Evolutionary conservation across 2,113 vertebrate species (phyloP), one percentile per base, ranked within the genome.

Genomic region (Blennius ocellaris): DNA sequence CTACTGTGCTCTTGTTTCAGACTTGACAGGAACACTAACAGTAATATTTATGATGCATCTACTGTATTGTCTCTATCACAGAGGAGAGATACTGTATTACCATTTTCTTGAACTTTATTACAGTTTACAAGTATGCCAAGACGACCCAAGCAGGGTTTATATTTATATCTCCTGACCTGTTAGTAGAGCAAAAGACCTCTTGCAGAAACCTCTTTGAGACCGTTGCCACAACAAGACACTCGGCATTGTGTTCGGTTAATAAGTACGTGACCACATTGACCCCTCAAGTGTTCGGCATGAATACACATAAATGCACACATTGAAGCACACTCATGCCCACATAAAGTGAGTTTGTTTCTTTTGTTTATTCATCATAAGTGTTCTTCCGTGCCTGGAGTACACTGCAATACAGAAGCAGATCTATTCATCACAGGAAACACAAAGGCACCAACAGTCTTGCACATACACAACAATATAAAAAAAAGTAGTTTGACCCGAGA

Each of bases 381-480:
- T 57, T 54, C 30, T 39, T 44, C 51, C 77, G 74, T 61, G 61
- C 54, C 64, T 39, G 0, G 62, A 49, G 53, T 76, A 43, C 4
- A 30, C 21, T 30, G 21, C 49, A 63, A 75, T 68, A 67, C 15
- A 56, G 79, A 59, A 47, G 52, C 43, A 69, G 38, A 60, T 59
- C 60, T 78, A 82, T 84, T 84, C 78, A 87, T 89, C 80, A 83
- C 71, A 44, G 48, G 41, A 70, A 66, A 73, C 79, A 71, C 38
- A 62, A 73, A 8, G 8, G 6, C 70, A 69, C 73, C 39, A 43
- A 8, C 54, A 44, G 39, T 73, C 61, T 21, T 66, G n/a, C 52
- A 74, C 70, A 68, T 50, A 59, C 77, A 68, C 78, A 49, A 67
- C 68, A 30, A n/a, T 41, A 66, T 63, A 38, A 57, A 57, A 59